A percentile compares a stretch with the other conserved stretches of the same genome.
These are phyloP conservation scores for Anas capensis DNA, from an alignment of 2,797 vertebrate species.

Conservation along the genomic window DNA sequence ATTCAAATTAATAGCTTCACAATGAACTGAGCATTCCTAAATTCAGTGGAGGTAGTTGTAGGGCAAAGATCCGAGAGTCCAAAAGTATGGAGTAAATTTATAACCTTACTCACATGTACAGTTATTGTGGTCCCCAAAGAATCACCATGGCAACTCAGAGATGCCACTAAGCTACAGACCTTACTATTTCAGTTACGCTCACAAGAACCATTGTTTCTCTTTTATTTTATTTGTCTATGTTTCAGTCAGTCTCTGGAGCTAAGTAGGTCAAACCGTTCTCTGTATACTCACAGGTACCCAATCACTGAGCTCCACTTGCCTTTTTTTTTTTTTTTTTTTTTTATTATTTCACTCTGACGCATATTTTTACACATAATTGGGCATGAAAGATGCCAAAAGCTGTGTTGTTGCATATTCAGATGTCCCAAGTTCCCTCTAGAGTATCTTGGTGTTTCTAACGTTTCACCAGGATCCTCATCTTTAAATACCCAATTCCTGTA, in stretches of 20 bases:
- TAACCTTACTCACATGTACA: neutral
- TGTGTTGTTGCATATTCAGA: neutral
- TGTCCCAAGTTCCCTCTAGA: neutral
- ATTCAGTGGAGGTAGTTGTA: neutral
- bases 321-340: neutral
- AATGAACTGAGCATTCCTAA: neutral
- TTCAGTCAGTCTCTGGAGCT: neutral
- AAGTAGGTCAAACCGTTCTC: neutral
- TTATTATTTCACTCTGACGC: neutral
- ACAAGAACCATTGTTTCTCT: neutral
- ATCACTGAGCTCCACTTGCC: neutral
- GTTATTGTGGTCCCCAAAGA: neutral
- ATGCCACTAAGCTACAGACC: neutral
- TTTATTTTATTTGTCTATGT: neutral
- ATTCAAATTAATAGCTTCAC: neutral
- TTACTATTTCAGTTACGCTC: neutral
- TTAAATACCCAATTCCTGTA: neutral
- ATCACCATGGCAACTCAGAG: constrained; percentile 39
- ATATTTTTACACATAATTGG: neutral
- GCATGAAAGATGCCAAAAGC: neutral
- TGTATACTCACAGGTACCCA: neutral
- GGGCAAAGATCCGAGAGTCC: neutral
- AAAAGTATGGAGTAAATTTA: neutral
- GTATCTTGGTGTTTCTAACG: neutral
- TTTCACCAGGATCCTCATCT: neutral